A percentile compares a stretch with the other conserved stretches of the same genome.
Evolutionary conservation across 1,140 invertebrate species (phyloP).

Genomic region (Drosophila ironensis): DNA sequence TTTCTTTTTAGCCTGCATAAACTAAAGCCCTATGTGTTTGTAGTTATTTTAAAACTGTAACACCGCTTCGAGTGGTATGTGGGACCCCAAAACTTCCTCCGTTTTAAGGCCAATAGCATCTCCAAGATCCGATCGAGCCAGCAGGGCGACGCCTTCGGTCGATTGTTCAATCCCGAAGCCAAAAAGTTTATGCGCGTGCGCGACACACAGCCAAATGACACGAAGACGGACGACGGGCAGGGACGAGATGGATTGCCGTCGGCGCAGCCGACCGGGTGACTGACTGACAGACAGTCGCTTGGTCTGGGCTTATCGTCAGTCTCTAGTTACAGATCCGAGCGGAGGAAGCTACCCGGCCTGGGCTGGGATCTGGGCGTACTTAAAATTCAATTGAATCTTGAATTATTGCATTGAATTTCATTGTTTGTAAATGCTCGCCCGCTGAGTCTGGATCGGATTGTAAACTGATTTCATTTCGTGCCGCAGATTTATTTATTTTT

Average conservation of each 20-base stretch:
- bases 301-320: slow-evolving; percentile 39
- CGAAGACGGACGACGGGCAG: slow-evolving; percentile 13
- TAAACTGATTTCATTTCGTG: slow-evolving; percentile 77
- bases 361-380: slow-evolving; percentile 65
- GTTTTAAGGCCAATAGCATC: slow-evolving; percentile 64
- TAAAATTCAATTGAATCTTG: slow-evolving; percentile 82
- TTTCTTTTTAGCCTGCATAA: no score
- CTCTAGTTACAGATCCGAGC: slow-evolving; percentile 38
- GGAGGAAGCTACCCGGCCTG: slow-evolving; percentile 24
- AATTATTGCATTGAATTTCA: slow-evolving; percentile 82
- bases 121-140: slow-evolving; percentile 35
- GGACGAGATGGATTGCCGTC: slow-evolving; percentile 70
- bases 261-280: slow-evolving; percentile 35
- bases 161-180: slow-evolving; percentile 18
- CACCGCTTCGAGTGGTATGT: neutral
- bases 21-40: neutral
- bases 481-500: slow-evolving; percentile 77
- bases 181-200: slow-evolving; percentile 57
- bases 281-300: slow-evolving; percentile 37
- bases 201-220: slow-evolving; percentile 39
- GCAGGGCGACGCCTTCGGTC: slow-evolving; percentile 25
- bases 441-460: slow-evolving; percentile 52
- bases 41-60: neutral
- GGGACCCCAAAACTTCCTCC: slow-evolving; percentile 2
- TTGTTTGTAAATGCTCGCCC: slow-evolving; percentile 79